Evolutionary conservation across 2,113 vertebrate genomes (phyloP).

Genomic region (Cochlearius cochlearius): DNA sequence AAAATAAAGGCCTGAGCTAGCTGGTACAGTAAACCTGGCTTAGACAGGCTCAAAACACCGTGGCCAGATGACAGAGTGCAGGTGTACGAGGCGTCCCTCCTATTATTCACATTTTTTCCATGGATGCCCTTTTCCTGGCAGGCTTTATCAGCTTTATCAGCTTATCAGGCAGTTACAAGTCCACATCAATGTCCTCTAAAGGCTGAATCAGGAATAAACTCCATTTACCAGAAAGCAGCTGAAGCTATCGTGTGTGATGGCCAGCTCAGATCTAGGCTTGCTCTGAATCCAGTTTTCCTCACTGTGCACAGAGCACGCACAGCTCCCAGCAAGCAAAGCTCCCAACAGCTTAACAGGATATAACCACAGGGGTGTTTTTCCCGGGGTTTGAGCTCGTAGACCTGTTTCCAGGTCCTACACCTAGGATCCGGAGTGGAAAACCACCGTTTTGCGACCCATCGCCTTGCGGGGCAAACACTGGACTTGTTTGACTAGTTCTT

Average conservation of each 20-base stretch:
- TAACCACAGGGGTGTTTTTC: rapidly evolving
- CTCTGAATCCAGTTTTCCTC: background rate
- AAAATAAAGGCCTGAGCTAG: background rate
- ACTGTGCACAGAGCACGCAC: background rate
- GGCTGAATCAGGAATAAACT: background rate
- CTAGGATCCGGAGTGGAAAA: background rate
- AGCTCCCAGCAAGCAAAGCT: background rate
- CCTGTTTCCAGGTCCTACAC: rapidly evolving
- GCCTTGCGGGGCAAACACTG: background rate
- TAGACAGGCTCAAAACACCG: background rate
- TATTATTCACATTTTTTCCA: background rate
- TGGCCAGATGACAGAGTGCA: background rate
- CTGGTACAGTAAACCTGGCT: background rate
- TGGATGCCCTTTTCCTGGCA: background rate
- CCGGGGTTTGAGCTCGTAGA: background rate
- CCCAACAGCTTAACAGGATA: background rate
- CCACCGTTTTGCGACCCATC: rapidly evolving
- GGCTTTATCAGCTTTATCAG: background rate
- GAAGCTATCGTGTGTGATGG: rapidly evolving
- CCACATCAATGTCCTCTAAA: background rate
- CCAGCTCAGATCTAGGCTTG: background rate
- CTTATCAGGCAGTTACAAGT: background rate
- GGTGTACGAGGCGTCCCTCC: background rate
- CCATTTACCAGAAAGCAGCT: background rate
- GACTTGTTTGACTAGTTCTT: background rate